Evolutionary conservation across 2,888 invertebrate genomes (phyloP).

Genomic region (Corythucha ciliata): DNA sequence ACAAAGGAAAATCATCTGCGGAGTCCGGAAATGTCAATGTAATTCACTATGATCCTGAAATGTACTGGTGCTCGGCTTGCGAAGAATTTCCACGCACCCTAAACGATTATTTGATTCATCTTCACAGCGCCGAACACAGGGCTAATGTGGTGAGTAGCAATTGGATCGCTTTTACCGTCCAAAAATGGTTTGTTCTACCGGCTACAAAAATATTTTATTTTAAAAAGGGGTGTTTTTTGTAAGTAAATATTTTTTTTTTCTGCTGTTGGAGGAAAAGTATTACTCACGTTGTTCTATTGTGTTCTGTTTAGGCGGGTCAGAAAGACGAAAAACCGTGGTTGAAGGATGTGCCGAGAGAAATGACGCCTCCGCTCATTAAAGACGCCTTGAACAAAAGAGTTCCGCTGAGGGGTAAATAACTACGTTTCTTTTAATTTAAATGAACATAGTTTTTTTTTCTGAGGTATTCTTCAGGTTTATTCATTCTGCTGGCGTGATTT

Average conservation of each 20-base stretch:
- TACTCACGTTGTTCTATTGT: no score
- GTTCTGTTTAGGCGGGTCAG: no score
- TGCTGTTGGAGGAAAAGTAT: no score
- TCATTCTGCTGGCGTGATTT: no score
- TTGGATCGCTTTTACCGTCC: neutral
- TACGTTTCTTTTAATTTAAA: no score
- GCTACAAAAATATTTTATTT: neutral
- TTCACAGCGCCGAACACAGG: conserved; percentile 69
- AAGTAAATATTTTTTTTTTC: conserved; percentile 10
- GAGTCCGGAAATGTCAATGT: conserved; percentile 48
- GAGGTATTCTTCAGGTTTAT: no score
- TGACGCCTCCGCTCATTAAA: conserved; percentile 46
- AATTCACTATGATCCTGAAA: conserved; percentile 78
- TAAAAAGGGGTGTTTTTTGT: conserved; percentile 5
- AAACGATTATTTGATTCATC: conserved; percentile 73
- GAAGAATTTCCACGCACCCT: conserved; percentile 79
- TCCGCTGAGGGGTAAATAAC: conserved; percentile 62
- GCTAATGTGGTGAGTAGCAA: conserved; percentile 39
- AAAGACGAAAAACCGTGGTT: conserved; percentile 69
- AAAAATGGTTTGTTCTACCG: neutral
- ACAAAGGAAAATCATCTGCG: neutral
- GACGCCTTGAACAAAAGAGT: conserved; percentile 65
- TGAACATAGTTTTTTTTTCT: no score
- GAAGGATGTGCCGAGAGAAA: conserved; percentile 38
- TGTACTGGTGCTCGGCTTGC: conserved; percentile 83